A percentile compares a stretch with the other conserved stretches of the same genome.
These are phyloP conservation scores for Aphrocallistes beatrix DNA, from an alignment of 37 sponge, comb jelly and placozoan genomes.

Conservation along the genomic window DNA sequence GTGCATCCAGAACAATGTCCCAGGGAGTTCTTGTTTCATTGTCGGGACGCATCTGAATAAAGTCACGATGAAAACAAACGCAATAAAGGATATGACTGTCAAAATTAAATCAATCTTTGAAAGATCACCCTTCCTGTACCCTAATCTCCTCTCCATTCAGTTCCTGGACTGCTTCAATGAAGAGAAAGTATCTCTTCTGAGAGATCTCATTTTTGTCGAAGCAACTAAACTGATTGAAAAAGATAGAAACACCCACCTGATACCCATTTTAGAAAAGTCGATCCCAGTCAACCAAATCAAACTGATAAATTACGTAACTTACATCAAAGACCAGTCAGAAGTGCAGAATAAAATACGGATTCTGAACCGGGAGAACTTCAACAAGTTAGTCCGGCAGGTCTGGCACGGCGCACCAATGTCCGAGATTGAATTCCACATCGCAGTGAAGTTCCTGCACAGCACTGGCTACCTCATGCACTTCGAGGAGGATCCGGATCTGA, in stretches of 20 bases:
- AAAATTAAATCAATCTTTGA: neutral
- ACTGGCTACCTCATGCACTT: constrained; percentile 15
- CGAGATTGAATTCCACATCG: neutral
- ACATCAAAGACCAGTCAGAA: neutral
- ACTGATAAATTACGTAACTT: neutral
- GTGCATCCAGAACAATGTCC: neutral
- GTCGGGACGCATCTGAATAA: neutral
- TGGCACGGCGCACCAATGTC: neutral
- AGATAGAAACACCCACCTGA: neutral
- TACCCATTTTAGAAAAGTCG: neutral
- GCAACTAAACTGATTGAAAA: neutral
- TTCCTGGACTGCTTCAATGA: neutral
- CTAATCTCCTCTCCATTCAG: neutral
- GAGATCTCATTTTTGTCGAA: neutral
- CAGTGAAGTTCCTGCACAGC: constrained; percentile 13
- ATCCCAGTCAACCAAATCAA: neutral
- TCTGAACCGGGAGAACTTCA: neutral
- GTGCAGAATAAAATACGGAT: neutral
- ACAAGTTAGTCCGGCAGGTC: neutral
- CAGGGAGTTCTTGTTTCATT: neutral
- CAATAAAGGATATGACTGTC: neutral
- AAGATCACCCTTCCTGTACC: neutral
- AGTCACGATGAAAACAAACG: neutral
- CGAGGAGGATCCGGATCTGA: neutral
- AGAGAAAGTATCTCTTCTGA: neutral